Conservation (phyloP, 2,888 invertebrate species). For the Dasysyrphus albostriatus region DNA sequence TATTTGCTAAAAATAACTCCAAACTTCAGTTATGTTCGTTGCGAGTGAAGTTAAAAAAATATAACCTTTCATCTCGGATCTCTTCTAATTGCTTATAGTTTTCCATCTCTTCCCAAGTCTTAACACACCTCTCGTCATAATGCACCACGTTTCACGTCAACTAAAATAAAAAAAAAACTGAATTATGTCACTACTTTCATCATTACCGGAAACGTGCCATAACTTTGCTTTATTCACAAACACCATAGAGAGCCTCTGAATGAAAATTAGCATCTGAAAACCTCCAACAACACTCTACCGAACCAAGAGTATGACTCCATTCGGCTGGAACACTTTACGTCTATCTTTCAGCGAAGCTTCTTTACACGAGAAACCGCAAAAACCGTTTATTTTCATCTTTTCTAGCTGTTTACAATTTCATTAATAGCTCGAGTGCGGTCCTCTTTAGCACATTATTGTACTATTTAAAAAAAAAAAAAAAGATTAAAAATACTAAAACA, state of each 20-base stretch:
- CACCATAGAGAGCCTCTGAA: slow-evolving; percentile 40
- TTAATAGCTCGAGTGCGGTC: slow-evolving; percentile 59
- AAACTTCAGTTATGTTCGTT: background rate
- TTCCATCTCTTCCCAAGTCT: slow-evolving; percentile 3
- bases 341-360: slow-evolving; percentile 59
- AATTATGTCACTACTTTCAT: slow-evolving; percentile 75
- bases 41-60: slow-evolving; percentile 14
- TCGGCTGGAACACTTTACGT: slow-evolving; percentile 51
- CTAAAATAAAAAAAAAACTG: slow-evolving; percentile 40
- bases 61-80: slow-evolving; percentile 65
- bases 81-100: slow-evolving; percentile 26
- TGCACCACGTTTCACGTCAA: slow-evolving; percentile 38
- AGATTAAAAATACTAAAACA: slow-evolving; percentile 12
- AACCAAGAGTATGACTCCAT: slow-evolving; percentile 23
- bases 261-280: slow-evolving; percentile 71
- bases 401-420: slow-evolving; percentile 71
- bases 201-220: slow-evolving; percentile 74
- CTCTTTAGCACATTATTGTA: slow-evolving; percentile 57
- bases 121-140: slow-evolving; percentile 43
- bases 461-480: slow-evolving; percentile 14
- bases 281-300: slow-evolving; percentile 9
- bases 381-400: slow-evolving; percentile 67
- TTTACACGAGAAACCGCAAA: slow-evolving; percentile 60
- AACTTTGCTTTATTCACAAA: slow-evolving; percentile 63
- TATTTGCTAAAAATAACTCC: too few relatives aligned